These are phyloP conservation scores for Wasmannia auropunctata DNA, from an alignment of 1,140 invertebrate genomes.

Conservation along the genomic window DNA sequence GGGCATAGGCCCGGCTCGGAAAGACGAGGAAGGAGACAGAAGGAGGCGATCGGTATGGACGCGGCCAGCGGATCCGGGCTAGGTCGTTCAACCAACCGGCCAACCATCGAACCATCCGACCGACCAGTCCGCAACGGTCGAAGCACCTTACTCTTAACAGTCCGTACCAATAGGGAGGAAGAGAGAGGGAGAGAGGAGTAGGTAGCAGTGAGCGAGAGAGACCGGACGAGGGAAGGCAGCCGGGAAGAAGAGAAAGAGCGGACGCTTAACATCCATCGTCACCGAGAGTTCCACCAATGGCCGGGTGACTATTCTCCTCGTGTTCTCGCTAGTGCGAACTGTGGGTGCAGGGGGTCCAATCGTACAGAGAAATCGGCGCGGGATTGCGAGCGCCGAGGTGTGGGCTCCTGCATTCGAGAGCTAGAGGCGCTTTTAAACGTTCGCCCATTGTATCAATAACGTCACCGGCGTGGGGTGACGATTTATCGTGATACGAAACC, in stretches of 20 bases:
- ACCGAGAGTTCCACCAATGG: constrained; percentile 45
- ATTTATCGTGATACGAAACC: constrained; percentile 51
- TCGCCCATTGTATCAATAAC: constrained; percentile 59
- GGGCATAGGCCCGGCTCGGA: constrained; percentile 59
- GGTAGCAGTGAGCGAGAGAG: neutral
- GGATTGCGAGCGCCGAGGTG: constrained; percentile 15
- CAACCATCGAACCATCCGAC: constrained; percentile 72
- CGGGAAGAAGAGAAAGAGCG: constrained; percentile 27
- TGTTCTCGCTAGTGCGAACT: constrained; percentile 61
- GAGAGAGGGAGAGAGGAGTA: constrained; percentile 4
- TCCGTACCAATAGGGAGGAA: constrained; percentile 47
- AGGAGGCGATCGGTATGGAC: constrained; percentile 75
- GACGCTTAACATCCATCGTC: constrained; percentile 46
- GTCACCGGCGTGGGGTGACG: constrained; percentile 23
- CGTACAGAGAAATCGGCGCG: constrained; percentile 66
- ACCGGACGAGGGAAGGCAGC: constrained; percentile 3
- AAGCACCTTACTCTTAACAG: constrained; percentile 75
- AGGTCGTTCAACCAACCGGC: constrained; percentile 76
- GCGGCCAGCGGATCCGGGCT: constrained; percentile 74
- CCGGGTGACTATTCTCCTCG: constrained; percentile 52
- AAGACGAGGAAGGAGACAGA: constrained; percentile 66
- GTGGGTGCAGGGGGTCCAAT: constrained; percentile 56
- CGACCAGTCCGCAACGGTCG: constrained; percentile 66
- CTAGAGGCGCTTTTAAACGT: constrained; percentile 47
- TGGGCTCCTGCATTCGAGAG: constrained; percentile 24